Base-by-base conservation (phyloP, 2,113 vertebrate genomes). In the Protomyctophum bolini region DNA sequence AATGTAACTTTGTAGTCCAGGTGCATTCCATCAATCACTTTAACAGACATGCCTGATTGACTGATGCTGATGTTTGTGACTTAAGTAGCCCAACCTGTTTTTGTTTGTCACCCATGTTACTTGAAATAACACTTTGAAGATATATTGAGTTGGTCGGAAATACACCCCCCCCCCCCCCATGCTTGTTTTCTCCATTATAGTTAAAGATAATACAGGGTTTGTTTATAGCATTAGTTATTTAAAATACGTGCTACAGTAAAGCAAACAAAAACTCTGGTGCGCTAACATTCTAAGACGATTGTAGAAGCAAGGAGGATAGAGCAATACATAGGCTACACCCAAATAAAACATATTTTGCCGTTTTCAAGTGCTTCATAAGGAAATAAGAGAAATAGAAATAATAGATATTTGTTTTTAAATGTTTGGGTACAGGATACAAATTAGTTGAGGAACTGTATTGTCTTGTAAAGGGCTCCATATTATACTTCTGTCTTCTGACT, bases 31-130 rank as follows among this genome's bases (percentile, higher is more conserved):
- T 73, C 73, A 4, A 7, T 76, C 64, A 59, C 48, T 33, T 11
- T 0, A 11, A 51, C 70, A 11, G 4, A 77, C 63, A 8, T 15
- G 56, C 14, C 15, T 10, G 46, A 66, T 7, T 59, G 73, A 41
- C 28, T 70, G 69, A 69, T 74, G n/a, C 56, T 58, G 14, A 65
- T 10, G 29, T 61, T 64, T 14, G 63, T 8, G 68, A 61, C 68
- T 66, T n/a, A 47, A 82, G 79, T 21, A 47, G 80, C 80, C 75
- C 70, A 49, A 64, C 83, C 81, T 67, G 79, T 72, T 86, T 77
- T 14, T 54, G 33, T 58, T 8, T 6, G 54, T 76, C 62, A 59
- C 67, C 76, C 6, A 11, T 59, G 72, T 80, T 81, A 72, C 63
- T 60, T 58, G 66, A 65, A n/a, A 56, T 45, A 55, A 70, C 41